Evolutionary conservation across 2,888 invertebrate species (phyloP).

Genomic region (Himalopsyche japonica): DNA sequence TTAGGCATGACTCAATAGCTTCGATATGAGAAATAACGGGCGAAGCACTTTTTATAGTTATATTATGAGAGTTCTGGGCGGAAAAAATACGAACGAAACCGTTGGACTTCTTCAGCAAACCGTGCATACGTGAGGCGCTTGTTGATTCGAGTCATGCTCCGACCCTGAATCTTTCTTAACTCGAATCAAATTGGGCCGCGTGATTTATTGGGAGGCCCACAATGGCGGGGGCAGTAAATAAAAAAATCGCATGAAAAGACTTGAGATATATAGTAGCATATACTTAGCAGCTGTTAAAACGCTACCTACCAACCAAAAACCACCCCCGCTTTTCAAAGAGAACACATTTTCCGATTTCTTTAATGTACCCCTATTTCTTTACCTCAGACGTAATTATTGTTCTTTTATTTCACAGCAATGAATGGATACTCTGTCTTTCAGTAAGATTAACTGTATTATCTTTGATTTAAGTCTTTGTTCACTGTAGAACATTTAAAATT

Average conservation of each 20-base stretch:
- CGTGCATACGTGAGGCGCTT: slow-evolving; percentile 30
- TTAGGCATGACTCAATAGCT: background rate
- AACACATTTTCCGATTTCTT: background rate
- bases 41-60: slow-evolving; percentile 7
- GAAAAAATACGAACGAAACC: slow-evolving; percentile 10
- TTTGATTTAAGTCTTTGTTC: background rate
- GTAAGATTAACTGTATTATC: background rate
- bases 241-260: slow-evolving; percentile 8
- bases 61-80: background rate
- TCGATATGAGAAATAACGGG: background rate
- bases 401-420: background rate
- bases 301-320: background rate
- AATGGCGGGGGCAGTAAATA: slow-evolving; percentile 29
- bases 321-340: background rate
- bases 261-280: background rate
- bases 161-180: slow-evolving; percentile 41
- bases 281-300: background rate
- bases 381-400: background rate
- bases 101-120: slow-evolving; percentile 15
- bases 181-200: slow-evolving; percentile 41
- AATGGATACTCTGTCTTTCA: background rate
- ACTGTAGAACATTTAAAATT: background rate
- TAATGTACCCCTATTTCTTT: background rate
- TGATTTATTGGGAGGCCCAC: slow-evolving; percentile 38
- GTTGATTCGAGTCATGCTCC: slow-evolving; percentile 36